phyloP scores from a whole-genome alignment of 1,140 invertebrate species.

The Drosophila subpulchrella region DNA sequence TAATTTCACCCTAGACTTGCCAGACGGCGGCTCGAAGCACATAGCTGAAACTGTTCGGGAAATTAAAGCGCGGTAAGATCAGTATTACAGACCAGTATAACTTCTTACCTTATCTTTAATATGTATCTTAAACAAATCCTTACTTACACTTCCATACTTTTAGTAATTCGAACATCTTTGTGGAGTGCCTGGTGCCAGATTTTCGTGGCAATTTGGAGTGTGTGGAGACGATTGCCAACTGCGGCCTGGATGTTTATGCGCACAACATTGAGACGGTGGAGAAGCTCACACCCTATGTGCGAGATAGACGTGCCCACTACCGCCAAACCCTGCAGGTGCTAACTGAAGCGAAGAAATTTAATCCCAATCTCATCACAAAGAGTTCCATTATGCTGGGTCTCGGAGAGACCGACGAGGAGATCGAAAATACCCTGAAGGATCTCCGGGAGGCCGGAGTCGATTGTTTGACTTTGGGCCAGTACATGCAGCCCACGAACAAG shows the following conservation, averaged over 20 bases:
- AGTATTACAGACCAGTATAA: too few relatives aligned
- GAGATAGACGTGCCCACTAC: constrained; percentile 94
- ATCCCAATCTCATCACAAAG: constrained; percentile 96
- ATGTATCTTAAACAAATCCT: not conserved
- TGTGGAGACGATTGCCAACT: constrained; percentile 91
- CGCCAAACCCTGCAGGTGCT: constrained; percentile 94
- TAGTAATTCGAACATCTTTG: constrained; percentile 93
- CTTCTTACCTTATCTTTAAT: too few relatives aligned
- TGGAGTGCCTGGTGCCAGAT: constrained; percentile 99
- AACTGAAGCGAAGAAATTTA: constrained; percentile 91
- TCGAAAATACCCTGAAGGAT: constrained; percentile 94
- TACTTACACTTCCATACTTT: constrained; percentile 42
- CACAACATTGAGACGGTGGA: constrained; percentile 99
- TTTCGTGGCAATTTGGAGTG: constrained; percentile 93
- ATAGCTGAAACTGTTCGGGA: constrained; percentile 95
- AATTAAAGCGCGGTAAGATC: constrained; percentile 84
- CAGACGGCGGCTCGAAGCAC: constrained; percentile 96
- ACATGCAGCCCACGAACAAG: constrained; percentile 99
- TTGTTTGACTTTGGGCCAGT: constrained; percentile 98
- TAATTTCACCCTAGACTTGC: constrained; percentile 88
- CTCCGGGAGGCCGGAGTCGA: constrained; percentile 93
- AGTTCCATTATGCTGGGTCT: constrained; percentile 99
- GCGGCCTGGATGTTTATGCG: constrained; percentile 97
- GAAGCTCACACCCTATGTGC: constrained; percentile 93
- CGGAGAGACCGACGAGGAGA: constrained; percentile 96